Conservation (phyloP, 2,888 invertebrate genomes). For the Macrosiphum euphorbiae region DNA sequence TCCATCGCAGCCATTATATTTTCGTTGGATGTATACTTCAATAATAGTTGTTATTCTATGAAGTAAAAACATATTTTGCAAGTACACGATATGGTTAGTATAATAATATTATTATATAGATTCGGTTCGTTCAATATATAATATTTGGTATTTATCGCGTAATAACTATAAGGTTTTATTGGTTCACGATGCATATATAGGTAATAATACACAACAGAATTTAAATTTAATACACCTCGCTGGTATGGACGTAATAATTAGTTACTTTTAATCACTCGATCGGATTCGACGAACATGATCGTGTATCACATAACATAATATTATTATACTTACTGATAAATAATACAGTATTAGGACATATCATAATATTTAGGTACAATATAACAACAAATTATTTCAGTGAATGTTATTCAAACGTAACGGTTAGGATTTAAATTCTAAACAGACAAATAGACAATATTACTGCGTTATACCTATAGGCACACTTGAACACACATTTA, state of each 20-base stretch:
- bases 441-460: not conserved
- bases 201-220: not conserved
- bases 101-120: not conserved
- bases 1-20: not conserved
- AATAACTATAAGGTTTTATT: too few species aligned
- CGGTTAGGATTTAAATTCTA: not conserved
- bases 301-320: not conserved
- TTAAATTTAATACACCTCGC: not conserved
- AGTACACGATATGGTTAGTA: not conserved
- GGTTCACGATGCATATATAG: too few species aligned
- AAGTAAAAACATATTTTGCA: not conserved
- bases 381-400: not conserved
- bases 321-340: not conserved
- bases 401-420: not conserved
- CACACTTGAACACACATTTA: not conserved
- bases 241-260: not conserved
- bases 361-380: not conserved
- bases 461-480: not conserved
- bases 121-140: not conserved
- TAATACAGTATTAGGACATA: not conserved
- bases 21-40: not conserved
- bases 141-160: not conserved
- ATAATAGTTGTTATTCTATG: not conserved
- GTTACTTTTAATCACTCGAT: not conserved
- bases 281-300: not conserved